These are phyloP conservation scores for Pocillopora meandrina DNA, from an alignment of 92 coral and sea anemone species.

Conservation along the genomic window DNA sequence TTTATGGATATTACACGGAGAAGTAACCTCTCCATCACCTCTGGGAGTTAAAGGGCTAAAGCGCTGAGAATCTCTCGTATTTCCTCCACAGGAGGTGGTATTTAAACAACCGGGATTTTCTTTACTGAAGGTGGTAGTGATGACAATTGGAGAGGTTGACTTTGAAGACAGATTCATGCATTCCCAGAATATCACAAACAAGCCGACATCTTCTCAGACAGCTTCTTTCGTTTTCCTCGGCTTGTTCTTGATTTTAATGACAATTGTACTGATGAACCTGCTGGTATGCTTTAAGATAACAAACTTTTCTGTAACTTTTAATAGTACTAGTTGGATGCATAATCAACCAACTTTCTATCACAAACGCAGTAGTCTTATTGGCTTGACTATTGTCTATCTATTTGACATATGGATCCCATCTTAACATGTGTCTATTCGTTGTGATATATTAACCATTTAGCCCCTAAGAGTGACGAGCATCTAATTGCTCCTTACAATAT, in stretches of 20 bases:
- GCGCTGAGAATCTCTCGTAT: no score
- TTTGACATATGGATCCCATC: no score
- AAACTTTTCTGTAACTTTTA: not conserved
- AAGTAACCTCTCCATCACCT: no score
- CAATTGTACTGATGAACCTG: slow-evolving; percentile 85
- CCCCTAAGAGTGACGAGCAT: no score
- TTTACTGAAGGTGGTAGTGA: slow-evolving; percentile 66
- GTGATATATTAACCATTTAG: no score
- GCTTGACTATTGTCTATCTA: not conserved
- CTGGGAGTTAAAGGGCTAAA: not conserved
- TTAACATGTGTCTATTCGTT: no score
- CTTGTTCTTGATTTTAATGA: slow-evolving; percentile 69
- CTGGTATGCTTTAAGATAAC: slow-evolving; percentile 60
- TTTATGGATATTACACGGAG: no score
- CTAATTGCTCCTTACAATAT: no score
- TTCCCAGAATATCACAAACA: not conserved
- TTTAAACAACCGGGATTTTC: slow-evolving; percentile 55
- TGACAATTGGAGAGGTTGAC: slow-evolving; percentile 90
- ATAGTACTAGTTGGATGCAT: not conserved
- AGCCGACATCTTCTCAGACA: slow-evolving; percentile 65
- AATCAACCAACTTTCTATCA: not conserved
- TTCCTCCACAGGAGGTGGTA: slow-evolving; percentile 35
- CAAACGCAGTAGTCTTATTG: not conserved
- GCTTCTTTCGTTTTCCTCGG: slow-evolving; percentile 56
- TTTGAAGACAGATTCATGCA: slow-evolving; percentile 62